Evolutionary conservation across 2,888 invertebrate genomes (phyloP).

Genomic region (Hoplodrina ambigua): DNA sequence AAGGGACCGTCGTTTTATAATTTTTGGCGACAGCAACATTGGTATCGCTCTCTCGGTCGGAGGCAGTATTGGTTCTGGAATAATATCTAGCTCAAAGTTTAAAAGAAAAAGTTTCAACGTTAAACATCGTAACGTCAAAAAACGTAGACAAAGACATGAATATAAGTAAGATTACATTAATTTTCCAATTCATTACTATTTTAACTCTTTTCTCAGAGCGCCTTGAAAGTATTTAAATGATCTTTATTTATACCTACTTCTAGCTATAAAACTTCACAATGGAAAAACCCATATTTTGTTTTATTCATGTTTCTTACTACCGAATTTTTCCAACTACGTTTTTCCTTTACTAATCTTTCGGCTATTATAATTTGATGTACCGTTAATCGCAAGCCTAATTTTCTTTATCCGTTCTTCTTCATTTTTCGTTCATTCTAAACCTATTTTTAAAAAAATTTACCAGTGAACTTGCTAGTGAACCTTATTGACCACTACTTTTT

Average conservation of each 20-base stretch:
- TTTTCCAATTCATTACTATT: background rate
- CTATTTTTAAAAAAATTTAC: too few species aligned
- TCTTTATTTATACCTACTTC: background rate
- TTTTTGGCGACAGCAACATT: constrained; percentile 41
- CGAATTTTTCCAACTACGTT: background rate
- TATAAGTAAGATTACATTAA: constrained; percentile 28
- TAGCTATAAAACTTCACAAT: background rate
- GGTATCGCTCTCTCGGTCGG: constrained; percentile 39
- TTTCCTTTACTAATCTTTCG: background rate
- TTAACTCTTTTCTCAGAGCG: background rate
- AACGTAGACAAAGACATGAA: constrained; percentile 25
- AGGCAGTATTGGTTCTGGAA: constrained; percentile 43
- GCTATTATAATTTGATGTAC: background rate
- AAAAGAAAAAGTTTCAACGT: constrained; percentile 35
- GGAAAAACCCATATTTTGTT: background rate
- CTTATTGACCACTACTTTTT: too few species aligned
- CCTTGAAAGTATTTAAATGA: background rate
- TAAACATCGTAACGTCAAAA: constrained; percentile 25
- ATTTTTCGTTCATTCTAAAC: too few species aligned
- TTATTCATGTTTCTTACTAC: background rate
- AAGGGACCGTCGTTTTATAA: constrained; percentile 42
- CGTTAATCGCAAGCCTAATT: background rate
- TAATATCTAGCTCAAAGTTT: constrained; percentile 41
- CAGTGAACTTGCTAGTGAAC: too few species aligned
- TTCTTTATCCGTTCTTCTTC: background rate